Base-by-base conservation (phyloP, 2,113 vertebrate genomes). In the Sitta europaea region DNA sequence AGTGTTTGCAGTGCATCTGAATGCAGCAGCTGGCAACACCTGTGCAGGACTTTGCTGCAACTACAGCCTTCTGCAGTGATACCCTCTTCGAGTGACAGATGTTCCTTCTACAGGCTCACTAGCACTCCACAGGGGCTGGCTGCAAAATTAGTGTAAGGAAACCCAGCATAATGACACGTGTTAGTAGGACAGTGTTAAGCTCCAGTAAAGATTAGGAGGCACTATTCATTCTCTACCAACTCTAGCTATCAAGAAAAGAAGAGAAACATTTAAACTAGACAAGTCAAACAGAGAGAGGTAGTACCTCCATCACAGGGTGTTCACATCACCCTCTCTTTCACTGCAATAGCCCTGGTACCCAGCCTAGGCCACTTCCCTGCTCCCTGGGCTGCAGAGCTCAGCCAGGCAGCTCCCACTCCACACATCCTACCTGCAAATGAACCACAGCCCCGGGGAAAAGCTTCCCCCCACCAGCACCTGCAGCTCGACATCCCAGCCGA, bases 1-100 rank as follows among this genome's bases (percentile, higher is more conserved):
- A 33, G 31, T 16, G 59, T 43, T 82, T 59, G 66, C 10, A 67
- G 36, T 1, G 0, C 19, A 9, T 51, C 4, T 19, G 33, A 58
- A 54, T 2, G 21, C 53, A 48, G 71, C 2, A 1, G 55, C 20
- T 15, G 10, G 23, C 3, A 5, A 21, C 62, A 48, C 18, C 76
- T 40, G 51, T 28, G 36, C 23, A 1, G 10, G 58, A 48, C 29
- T 63, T 27, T 27, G 40, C 73, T 28, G 31, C 48, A 59, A 15
- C 24, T 8, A 24, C 2, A 59, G 67, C 38, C 38, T 50, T 57
- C 72, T 18, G 48, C 67, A 76, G 80, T 1, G 10, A 62, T 14
- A 0, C 58, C 43, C 38, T 33, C 47, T 54, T 42, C 0, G 1
- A 48, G 71, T 6, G 1, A 61, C 0, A 1, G 5, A 1, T 1